Conservation (phyloP, 2,888 invertebrate genomes). For the Elysia crispata region DNA sequence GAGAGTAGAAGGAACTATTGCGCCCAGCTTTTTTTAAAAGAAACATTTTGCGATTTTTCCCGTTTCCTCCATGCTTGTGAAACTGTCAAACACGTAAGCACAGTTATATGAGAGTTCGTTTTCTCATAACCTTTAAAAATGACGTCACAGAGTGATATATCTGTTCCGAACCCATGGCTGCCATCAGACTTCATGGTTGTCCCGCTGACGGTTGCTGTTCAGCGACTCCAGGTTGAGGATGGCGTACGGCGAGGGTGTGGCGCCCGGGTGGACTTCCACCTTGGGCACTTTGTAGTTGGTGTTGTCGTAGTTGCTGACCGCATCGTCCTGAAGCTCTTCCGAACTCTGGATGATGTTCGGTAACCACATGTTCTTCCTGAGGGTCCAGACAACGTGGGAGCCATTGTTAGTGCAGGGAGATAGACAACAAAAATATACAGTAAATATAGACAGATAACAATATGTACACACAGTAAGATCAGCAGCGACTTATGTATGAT, state of each 20-base stretch:
- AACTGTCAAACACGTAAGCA: too few species aligned
- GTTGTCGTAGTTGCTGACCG: slow-evolving; percentile 51
- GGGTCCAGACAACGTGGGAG: not conserved
- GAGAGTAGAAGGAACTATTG: too few species aligned
- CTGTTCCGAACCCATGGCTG: too few species aligned
- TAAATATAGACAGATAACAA: too few species aligned
- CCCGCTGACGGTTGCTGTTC: not conserved
- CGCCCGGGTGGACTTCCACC: slow-evolving; percentile 36
- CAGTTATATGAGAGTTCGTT: too few species aligned
- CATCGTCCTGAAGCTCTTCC: slow-evolving; percentile 33
- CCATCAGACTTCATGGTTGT: slow-evolving; percentile 23
- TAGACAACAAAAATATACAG: not conserved
- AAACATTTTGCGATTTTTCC: too few species aligned
- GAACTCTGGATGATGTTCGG: slow-evolving; percentile 46
- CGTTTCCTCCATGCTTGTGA: too few species aligned
- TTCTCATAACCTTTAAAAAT: too few species aligned
- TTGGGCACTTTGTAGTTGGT: slow-evolving; percentile 29
- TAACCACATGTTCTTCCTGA: slow-evolving; percentile 49
- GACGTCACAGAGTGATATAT: too few species aligned
- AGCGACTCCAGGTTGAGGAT: slow-evolving; percentile 23
- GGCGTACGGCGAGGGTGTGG: slow-evolving; percentile 39
- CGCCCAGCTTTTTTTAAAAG: too few species aligned
- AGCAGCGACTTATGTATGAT: too few species aligned
- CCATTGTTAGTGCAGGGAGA: not conserved
- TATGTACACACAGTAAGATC: too few species aligned